Conservation (phyloP, 2,797 vertebrate genomes). For the Prionace glauca region DNA sequence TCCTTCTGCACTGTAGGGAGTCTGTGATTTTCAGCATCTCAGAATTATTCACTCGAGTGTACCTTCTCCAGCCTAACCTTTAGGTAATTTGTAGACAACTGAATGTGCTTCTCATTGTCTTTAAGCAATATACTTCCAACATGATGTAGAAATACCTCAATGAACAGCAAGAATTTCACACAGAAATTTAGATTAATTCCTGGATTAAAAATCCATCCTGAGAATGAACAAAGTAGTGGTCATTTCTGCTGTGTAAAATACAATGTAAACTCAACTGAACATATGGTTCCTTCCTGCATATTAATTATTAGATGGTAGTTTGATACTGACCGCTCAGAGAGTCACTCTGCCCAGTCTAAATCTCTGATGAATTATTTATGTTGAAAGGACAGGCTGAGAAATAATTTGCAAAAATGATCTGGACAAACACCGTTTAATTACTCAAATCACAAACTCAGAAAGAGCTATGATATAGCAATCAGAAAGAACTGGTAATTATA, state of each 20-base stretch:
- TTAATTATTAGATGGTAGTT: background rate
- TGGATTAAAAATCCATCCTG: background rate
- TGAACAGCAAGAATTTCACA: background rate
- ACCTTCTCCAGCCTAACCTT: background rate
- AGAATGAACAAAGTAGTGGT: background rate
- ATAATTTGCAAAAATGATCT: background rate
- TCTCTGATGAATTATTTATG: background rate
- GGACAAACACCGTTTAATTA: background rate
- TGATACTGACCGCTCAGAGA: background rate
- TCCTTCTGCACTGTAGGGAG: too few species aligned
- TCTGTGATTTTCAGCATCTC: background rate
- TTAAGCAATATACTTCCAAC: background rate
- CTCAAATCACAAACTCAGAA: background rate
- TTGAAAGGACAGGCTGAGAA: background rate
- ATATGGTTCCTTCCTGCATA: background rate
- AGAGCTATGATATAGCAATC: too few species aligned
- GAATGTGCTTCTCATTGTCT: background rate
- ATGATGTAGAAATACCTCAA: background rate
- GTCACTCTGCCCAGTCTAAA: background rate
- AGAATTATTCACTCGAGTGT: background rate
- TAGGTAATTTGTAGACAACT: background rate
- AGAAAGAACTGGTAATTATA: background rate
- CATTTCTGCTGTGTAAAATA: background rate
- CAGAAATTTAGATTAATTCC: background rate
- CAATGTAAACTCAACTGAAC: background rate